Evolutionary conservation across 2,888 invertebrate species (phyloP).

Genomic region (Tetranychus piercei): DNA sequence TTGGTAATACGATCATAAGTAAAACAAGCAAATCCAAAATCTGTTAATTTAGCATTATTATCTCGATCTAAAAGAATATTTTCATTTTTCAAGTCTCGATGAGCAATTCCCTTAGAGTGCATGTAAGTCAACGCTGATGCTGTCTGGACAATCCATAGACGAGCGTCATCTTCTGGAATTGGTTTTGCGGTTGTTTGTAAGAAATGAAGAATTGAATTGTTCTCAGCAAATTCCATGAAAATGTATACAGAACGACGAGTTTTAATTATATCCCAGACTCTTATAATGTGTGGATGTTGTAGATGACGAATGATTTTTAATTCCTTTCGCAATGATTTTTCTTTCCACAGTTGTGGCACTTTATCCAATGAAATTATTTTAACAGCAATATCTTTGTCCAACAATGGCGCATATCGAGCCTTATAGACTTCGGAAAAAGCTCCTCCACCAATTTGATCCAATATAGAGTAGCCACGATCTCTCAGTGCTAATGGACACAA

Average conservation of each 20-base stretch:
- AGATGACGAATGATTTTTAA: conserved; percentile 38
- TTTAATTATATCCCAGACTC: conserved; percentile 41
- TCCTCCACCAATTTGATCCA: conserved; percentile 16
- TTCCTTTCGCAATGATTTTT: conserved; percentile 45
- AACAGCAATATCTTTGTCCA: conserved; percentile 16
- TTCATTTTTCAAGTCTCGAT: conserved; percentile 19
- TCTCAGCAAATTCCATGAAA: conserved; percentile 41
- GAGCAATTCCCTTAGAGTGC: conserved; percentile 19
- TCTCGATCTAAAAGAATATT: conserved; percentile 18
- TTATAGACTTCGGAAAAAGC: conserved; percentile 17
- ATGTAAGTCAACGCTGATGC: conserved; percentile 10
- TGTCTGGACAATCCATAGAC: conserved; percentile 15
- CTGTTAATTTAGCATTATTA: conserved; percentile 15
- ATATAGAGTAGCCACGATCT: conserved; percentile 15
- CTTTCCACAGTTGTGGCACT: conserved; percentile 17
- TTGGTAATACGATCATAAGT: conserved; percentile 8
- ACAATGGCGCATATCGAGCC: neutral
- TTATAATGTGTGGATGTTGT: conserved; percentile 42
- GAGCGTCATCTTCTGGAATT: conserved; percentile 5
- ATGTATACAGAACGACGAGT: conserved; percentile 39
- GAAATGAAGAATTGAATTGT: conserved; percentile 8
- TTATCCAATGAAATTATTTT: conserved; percentile 16
- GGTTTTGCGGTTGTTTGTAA: neutral
- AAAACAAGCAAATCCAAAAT: conserved; percentile 20
- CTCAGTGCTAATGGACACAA: conserved; percentile 7